Evolutionary conservation across 2,113 vertebrate species (phyloP).

Genomic region (Phyllostomus discolor): DNA sequence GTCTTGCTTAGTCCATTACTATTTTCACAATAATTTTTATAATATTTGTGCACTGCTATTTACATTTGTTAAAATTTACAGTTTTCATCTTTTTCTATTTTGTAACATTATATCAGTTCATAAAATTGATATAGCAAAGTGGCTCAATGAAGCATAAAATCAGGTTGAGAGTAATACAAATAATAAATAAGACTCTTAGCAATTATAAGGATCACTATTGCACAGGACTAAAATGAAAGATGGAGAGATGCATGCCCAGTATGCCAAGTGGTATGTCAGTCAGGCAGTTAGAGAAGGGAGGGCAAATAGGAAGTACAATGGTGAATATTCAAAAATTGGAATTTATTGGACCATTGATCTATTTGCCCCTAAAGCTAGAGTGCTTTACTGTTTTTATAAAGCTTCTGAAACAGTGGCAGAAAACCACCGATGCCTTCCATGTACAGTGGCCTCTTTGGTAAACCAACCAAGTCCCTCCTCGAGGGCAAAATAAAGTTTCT

Average conservation of each 20-base stretch:
- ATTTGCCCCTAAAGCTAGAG: background rate
- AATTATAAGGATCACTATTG: background rate
- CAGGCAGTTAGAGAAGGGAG: background rate
- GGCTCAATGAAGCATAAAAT: background rate
- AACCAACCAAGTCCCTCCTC: background rate
- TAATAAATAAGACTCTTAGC: background rate
- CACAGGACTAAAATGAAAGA: background rate
- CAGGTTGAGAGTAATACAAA: background rate
- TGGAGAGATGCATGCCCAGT: background rate
- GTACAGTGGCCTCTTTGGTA: background rate
- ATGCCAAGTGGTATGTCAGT: background rate
- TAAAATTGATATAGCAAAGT: background rate
- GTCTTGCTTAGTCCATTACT: background rate
- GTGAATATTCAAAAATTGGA: background rate
- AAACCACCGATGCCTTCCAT: background rate
- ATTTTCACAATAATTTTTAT: background rate
- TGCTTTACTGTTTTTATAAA: background rate
- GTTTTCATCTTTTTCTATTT: slow-evolving; percentile 12
- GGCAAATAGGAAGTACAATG: background rate
- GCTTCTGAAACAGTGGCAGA: background rate
- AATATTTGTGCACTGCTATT: background rate
- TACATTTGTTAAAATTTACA: slow-evolving; percentile 5
- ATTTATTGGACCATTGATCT: background rate
- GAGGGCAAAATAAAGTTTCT: background rate
- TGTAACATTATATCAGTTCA: background rate